Conservation (phyloP, 2,888 invertebrate genomes). For the Zootermopsis nevadensis region DNA sequence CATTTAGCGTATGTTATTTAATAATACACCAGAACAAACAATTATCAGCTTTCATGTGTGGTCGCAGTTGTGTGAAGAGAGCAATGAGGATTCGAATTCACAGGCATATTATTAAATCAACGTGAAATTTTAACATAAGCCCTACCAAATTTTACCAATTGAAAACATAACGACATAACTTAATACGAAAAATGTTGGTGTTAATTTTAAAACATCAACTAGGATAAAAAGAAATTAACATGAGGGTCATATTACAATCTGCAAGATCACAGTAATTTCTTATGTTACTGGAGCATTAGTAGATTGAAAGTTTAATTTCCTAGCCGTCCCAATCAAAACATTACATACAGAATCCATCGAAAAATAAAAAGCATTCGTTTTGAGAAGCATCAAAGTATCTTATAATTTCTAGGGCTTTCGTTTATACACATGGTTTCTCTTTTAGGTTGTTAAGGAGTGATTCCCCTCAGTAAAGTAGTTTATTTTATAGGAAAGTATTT, state of each 20-base stretch:
- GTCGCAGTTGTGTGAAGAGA: too few species aligned
- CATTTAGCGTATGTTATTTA: too few species aligned
- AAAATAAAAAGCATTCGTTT: background rate
- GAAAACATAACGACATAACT: background rate
- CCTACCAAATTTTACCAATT: too few species aligned
- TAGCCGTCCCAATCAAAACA: background rate
- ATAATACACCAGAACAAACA: too few species aligned
- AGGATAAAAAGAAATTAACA: background rate
- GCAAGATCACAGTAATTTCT: background rate
- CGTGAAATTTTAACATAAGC: too few species aligned
- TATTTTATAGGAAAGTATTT: background rate
- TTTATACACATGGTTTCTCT: background rate
- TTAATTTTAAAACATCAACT: background rate
- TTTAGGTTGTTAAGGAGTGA: background rate
- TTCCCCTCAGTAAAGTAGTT: background rate
- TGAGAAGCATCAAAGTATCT: background rate
- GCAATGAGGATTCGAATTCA: too few species aligned
- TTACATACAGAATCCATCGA: background rate
- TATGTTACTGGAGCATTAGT: background rate
- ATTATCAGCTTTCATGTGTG: too few species aligned
- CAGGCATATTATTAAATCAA: too few species aligned
- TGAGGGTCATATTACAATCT: background rate
- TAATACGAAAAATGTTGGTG: background rate
- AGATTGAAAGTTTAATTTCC: background rate
- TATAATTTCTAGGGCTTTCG: background rate